Percentiles rank a stretch among this genome's conserved stretches.
Evolutionary conservation across 2,797 vertebrate species (phyloP).

Genomic region (Rhabdophis nuchalis): DNA sequence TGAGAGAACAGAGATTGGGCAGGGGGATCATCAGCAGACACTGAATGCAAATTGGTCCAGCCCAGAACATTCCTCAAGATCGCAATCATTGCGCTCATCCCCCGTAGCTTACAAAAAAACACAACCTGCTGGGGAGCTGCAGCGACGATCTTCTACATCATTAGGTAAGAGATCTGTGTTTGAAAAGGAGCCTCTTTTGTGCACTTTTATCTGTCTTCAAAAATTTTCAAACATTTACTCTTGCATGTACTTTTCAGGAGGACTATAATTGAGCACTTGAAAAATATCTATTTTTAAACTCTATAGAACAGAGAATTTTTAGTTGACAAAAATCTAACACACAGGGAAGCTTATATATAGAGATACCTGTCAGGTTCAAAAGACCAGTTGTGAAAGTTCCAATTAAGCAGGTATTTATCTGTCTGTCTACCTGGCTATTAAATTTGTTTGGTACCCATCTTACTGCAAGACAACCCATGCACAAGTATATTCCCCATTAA

Average conservation of each 20-base stretch:
- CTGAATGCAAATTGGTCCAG: slow-evolving; percentile 81
- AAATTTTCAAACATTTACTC: not conserved
- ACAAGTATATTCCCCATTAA: not conserved
- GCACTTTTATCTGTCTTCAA: not conserved
- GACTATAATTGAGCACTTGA: not conserved
- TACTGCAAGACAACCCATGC: not conserved
- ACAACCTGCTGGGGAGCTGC: slow-evolving; percentile 75
- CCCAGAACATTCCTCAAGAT: slow-evolving; percentile 70
- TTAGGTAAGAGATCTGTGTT: slow-evolving; percentile 74
- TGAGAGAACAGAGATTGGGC: slow-evolving; percentile 78
- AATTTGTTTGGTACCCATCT: not conserved
- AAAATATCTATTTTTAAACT: not conserved
- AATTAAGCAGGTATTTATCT: not conserved
- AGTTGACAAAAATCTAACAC: not conserved
- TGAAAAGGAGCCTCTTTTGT: not conserved
- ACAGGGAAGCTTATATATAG: not conserved
- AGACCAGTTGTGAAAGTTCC: not conserved
- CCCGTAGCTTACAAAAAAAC: slow-evolving; percentile 77
- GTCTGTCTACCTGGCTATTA: not conserved
- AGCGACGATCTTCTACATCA: slow-evolving; percentile 77
- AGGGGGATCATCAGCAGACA: slow-evolving; percentile 76
- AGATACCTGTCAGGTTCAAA: not conserved
- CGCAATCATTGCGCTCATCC: slow-evolving; percentile 71
- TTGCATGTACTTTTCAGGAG: not conserved
- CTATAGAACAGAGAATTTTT: not conserved